Conservation (phyloP, 2,113 vertebrate genomes). For the Eulemur macaco region DNA sequence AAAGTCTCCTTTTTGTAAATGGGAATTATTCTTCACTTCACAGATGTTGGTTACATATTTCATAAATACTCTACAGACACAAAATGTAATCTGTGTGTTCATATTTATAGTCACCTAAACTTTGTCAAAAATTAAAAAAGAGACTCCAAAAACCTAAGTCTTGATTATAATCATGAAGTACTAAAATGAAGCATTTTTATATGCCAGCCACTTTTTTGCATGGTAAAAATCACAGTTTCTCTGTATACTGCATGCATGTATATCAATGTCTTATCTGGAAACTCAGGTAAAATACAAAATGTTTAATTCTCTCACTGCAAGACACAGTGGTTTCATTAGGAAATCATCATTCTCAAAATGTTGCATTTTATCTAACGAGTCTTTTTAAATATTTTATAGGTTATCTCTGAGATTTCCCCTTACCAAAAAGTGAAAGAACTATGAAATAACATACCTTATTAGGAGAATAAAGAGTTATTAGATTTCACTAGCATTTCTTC, state of each 20-base stretch:
- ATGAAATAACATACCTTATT: background rate
- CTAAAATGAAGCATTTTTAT: background rate
- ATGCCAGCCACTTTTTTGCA: background rate
- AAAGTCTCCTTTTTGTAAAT: conserved; percentile 43
- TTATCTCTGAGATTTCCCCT: background rate
- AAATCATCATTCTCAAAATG: background rate
- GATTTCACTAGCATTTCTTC: background rate
- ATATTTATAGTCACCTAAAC: conserved; percentile 6
- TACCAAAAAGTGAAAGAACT: background rate
- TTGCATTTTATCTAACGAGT: background rate
- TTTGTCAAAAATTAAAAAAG: conserved; percentile 30
- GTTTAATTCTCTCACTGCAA: background rate
- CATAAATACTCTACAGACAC: background rate
- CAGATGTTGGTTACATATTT: conserved; percentile 45
- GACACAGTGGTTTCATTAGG: background rate
- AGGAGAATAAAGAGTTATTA: background rate
- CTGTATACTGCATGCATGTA: fast-evolving
- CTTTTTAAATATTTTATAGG: background rate
- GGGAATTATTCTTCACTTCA: background rate
- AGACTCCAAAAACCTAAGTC: background rate
- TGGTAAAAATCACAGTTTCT: background rate
- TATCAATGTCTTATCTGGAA: background rate
- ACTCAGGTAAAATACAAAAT: background rate
- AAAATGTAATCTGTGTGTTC: conserved; percentile 33
- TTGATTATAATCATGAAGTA: conserved; percentile 12